phyloP scores from a whole-genome alignment of 2,888 invertebrate species.

The Marronus borbonicus region DNA sequence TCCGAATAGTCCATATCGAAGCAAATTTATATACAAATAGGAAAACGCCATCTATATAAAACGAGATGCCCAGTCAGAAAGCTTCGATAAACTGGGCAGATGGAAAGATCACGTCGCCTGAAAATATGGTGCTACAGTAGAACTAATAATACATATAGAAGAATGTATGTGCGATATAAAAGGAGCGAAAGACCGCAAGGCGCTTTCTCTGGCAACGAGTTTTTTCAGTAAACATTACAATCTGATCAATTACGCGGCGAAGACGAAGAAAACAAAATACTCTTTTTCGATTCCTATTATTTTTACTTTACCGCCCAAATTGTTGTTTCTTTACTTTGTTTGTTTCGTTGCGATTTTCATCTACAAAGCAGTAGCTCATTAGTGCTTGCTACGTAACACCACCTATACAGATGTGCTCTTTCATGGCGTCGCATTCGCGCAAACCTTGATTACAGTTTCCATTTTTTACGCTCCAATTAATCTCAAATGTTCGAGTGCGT shows the following conservation, averaged over 20 bases:
- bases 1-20: too few relatives aligned
- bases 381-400: too few relatives aligned
- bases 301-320: background rate
- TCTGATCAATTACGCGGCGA: slow-evolving; percentile 14
- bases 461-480: too few relatives aligned
- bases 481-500: too few relatives aligned
- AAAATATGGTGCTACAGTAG: slow-evolving; percentile 1
- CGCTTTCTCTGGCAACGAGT: background rate
- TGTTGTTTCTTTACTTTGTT: background rate
- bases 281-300: slow-evolving; percentile 3
- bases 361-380: too few relatives aligned
- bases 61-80: background rate
- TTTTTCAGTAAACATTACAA: slow-evolving; percentile 26
- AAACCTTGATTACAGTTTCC: too few relatives aligned
- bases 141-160: background rate
- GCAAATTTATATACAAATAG: background rate
- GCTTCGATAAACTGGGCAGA: background rate
- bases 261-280: slow-evolving; percentile 17
- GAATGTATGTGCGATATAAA: background rate
- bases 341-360: background rate
- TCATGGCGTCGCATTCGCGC: too few relatives aligned
- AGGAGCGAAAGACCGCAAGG: background rate
- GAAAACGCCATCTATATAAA: background rate
- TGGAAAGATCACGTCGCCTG: background rate
- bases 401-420: too few relatives aligned